A percentile compares a stretch with the other conserved stretches of the same genome.
These are phyloP conservation scores for western clawed frog (Xenopus tropicalis) DNA, from an alignment of 2,113 vertebrate genomes.

Conservation along the genomic window UCB_Xtro_10.0 CM004449.2:1782001-1782500, in stretches of 20 bases:
- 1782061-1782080: slow-evolving; percentile 19
- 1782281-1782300: neutral
- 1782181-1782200: slow-evolving; percentile 27
- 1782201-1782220: slow-evolving; percentile 6
- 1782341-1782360: neutral
- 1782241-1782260: neutral
- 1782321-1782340: neutral
- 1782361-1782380: slow-evolving; percentile 11
- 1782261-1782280: neutral
- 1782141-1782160: slow-evolving; percentile 13
- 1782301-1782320: neutral
- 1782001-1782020: neutral
- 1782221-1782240: too few species aligned
- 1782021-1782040: neutral
- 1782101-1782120: slow-evolving; percentile 25
- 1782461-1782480: too few species aligned
- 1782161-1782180: slow-evolving; percentile 1
- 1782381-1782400: too few species aligned
- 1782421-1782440: too few species aligned
- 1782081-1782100: slow-evolving; percentile 12
- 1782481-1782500: too few species aligned
- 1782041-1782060: slow-evolving; percentile 21
- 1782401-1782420: too few species aligned
- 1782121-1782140: slow-evolving; percentile 22
- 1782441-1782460: too few species aligned